Evolutionary conservation across 2,888 invertebrate genomes (phyloP), one percentile per base, ranked within the genome.

Genomic region (Noctuana brunneofusca): DNA sequence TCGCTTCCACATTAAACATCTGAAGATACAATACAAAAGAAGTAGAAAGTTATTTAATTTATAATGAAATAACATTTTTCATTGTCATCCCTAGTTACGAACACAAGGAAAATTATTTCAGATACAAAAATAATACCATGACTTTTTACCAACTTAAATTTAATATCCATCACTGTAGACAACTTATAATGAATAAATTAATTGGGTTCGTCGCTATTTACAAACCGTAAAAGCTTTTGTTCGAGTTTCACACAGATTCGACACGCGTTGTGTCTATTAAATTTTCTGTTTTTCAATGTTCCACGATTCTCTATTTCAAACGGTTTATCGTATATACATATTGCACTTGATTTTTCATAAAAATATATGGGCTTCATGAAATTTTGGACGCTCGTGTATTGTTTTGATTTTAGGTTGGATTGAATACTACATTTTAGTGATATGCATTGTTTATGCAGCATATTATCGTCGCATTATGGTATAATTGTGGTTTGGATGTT

Each of bases 251-350:
- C 1, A 43, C n/a, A 48, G 11, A 48, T 48, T 16, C 11, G 11
- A 11, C 20, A 22, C 1, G 48, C 20, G 18, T 11, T 18, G 12
- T n/a, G 48, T 48, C 4, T 48, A 22, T 48, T 20, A 22, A 20
- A 22, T 48, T 22, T 48, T 12, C 24, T 12, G n/a, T 16, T 22
- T 48, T 48, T 24, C 48, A 48, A 48, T 48, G 48, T 18, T 48
- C 22, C 48, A 50, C 65, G 12, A 64, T 59, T 66, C 30, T 46
- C 32, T 57, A 46, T 52, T 52, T 30, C 18, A 50, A 59, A 52
- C 43, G 32, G 52, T 53, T 53, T 53, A 22, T 46, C 43, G 18
- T 18, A 20, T 30, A 32, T 18, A 20, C 43, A 32, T 52, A 14
- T 53, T 22, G 38, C 35, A 38, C 22, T 14, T 20, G 14, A 18